These are phyloP conservation scores for Labeo catla DNA, from an alignment of 2,113 vertebrate genomes.

Conservation along the genomic window DNA sequence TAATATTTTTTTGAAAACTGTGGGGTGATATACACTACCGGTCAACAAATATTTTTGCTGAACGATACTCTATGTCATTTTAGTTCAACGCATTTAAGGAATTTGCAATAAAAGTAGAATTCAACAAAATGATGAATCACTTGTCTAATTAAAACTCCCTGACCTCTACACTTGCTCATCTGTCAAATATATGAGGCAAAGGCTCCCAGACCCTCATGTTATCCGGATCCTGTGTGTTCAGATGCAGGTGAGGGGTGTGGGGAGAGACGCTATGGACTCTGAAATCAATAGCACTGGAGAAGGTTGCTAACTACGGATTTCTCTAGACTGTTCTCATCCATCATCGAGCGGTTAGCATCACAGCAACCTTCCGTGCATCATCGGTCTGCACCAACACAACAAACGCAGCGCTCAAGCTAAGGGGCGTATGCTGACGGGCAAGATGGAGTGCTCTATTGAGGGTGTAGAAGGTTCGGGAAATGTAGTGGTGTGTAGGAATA, in stretches of 20 bases:
- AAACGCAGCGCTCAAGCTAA: slow-evolving; percentile 17
- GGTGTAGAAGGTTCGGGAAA: slow-evolving; percentile 2
- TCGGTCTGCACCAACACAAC: slow-evolving; percentile 34
- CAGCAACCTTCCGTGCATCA: slow-evolving; percentile 33
- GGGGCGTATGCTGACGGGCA: slow-evolving; percentile 43
- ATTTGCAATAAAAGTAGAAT: background rate
- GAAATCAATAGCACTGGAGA: slow-evolving; percentile 74
- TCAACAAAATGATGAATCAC: background rate
- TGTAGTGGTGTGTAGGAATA: background rate
- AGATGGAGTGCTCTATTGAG: slow-evolving; percentile 62
- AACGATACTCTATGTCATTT: background rate
- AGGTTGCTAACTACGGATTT: slow-evolving; percentile 66
- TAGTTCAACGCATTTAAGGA: background rate
- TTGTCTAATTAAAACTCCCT: slow-evolving; percentile 13
- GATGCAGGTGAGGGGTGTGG: background rate
- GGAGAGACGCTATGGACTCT: background rate
- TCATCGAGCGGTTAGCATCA: slow-evolving; percentile 63
- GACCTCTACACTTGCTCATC: slow-evolving; percentile 2
- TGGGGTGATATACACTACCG: too few species aligned
- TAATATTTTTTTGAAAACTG: too few species aligned
- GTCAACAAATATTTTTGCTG: background rate
- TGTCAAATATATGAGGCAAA: slow-evolving; percentile 26
- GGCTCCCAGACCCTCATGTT: slow-evolving; percentile 15
- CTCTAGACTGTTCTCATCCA: slow-evolving; percentile 72
- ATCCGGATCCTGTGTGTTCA: background rate